These are phyloP conservation scores for Rhinogobius similis DNA, from an alignment of 2,113 vertebrate genomes.

Conservation along the genomic window DNA sequence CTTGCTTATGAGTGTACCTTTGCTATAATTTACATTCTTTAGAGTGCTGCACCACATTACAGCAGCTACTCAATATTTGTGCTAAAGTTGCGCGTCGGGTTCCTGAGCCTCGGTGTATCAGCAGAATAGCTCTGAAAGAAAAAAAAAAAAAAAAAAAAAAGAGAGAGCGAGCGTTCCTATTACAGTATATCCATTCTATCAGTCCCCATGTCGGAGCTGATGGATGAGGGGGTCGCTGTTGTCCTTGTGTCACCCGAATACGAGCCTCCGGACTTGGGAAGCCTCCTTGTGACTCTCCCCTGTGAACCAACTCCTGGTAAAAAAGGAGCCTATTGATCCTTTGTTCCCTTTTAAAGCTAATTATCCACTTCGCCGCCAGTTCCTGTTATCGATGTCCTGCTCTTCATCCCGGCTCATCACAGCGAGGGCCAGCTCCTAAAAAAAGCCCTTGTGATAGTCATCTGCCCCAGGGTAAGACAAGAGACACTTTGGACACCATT, in stretches of 20 bases:
- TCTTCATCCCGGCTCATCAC: constrained; percentile 65
- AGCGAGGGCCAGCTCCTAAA: constrained; percentile 39
- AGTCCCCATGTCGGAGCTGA: constrained; percentile 22
- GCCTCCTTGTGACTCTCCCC: constrained; percentile 45
- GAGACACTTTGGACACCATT: constrained; percentile 16
- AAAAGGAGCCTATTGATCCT: constrained; percentile 60
- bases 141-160: constrained; percentile 15
- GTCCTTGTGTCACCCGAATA: constrained; percentile 31
- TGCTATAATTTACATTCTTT: background rate
- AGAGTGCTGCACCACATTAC: background rate
- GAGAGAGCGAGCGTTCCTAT: constrained; percentile 15
- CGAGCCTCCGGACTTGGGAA: constrained; percentile 33
- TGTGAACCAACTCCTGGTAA: constrained; percentile 52
- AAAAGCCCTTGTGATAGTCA: constrained; percentile 48
- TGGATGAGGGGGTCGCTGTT: constrained; percentile 30
- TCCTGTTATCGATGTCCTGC: constrained; percentile 72
- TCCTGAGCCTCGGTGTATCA: constrained; percentile 15
- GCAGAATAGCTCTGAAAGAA: constrained; percentile 11
- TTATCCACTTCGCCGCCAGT: constrained; percentile 71
- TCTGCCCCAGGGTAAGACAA: constrained; percentile 6
- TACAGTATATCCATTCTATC: constrained; percentile 30
- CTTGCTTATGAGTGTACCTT: background rate
- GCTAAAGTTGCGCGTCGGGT: background rate
- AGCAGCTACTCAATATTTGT: constrained; percentile 20
- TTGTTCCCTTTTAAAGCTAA: constrained; percentile 72